Base-by-base conservation (phyloP, 92 coral and sea anemone species). In the Heteractis magnifica region DNA sequence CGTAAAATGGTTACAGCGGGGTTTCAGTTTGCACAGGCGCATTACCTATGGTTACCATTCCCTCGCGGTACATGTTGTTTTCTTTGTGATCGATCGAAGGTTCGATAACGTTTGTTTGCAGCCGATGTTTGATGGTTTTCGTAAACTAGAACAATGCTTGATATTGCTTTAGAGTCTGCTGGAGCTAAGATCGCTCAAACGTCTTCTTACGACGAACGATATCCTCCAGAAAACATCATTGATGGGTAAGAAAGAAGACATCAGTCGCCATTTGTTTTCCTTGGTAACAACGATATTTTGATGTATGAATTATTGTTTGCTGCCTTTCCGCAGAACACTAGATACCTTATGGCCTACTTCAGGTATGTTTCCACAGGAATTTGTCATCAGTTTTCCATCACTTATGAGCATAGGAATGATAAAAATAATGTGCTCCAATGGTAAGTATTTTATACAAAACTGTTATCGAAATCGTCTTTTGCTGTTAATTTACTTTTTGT, bases 301-400 rank as follows among this genome's bases (percentile, higher is more conserved):
- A 50, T 15, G 15, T 44, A 49, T 65, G 3, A 21, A 10, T 21
- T 53, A 74, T 52, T 52, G 19, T 19, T 6, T 53, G 8, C n/a
- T 34, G 3, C 3, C 44, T 14, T 68, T 78, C 48, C 73, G 13
- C 84, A 95, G 98, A 72, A 90, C 92, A 75, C 90, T 85, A 0
- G 97, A 92, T 50, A 95, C 98, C 4, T 95, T 95, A 77, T 95
- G 96, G 98, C 94, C 96, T 65, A 95, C 98, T 18, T 94, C 96
- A 26, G 98, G 98, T 52, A 73, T 93, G 90, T 94, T 85, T 79
- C 98, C 98, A 9, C 98, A 90, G 84, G 96, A 95, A 78, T 91
- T 95, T 76, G 88, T 94, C 23, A 86, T 95, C 82, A 92, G 90
- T 65, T 95, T 95, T 82, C 89, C 88, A 80, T 84, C 95, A 6